Evolutionary conservation across 2,113 vertebrate genomes (phyloP).

Genomic region (Etheostoma spectabile): DNA sequence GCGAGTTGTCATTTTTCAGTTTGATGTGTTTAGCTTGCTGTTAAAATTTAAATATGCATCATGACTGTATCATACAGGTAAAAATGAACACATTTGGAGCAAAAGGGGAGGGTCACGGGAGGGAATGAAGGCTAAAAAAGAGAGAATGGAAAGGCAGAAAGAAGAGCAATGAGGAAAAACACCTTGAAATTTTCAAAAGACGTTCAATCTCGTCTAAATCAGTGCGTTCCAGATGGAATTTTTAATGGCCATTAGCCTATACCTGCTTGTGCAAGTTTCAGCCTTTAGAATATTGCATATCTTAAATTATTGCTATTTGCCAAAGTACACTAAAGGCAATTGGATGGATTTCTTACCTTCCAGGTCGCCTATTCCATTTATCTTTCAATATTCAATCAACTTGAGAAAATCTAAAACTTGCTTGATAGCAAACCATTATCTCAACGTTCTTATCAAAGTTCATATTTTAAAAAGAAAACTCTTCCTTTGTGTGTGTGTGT

Average conservation of each 20-base stretch:
- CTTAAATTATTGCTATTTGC: background rate
- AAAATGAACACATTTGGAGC: background rate
- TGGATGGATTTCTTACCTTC: slow-evolving; percentile 3
- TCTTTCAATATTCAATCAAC: slow-evolving; percentile 8
- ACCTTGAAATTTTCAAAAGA: background rate
- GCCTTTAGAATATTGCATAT: background rate
- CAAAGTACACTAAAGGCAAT: slow-evolving; percentile 11
- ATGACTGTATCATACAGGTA: background rate
- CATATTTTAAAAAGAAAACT: background rate
- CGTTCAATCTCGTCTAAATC: background rate
- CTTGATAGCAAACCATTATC: background rate
- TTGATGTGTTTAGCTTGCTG: background rate
- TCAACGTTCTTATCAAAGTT: background rate
- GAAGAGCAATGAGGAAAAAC: background rate
- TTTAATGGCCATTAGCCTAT: background rate
- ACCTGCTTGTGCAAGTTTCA: background rate
- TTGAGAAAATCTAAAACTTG: background rate
- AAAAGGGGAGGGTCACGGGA: background rate
- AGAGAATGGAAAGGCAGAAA: background rate
- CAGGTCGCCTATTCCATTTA: slow-evolving; percentile 2
- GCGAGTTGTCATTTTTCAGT: background rate
- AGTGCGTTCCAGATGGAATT: background rate
- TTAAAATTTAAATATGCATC: background rate
- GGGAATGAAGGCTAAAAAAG: background rate
- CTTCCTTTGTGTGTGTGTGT: background rate